Conservation (phyloP, 2,113 vertebrate genomes). For the Columba janthina region DNA sequence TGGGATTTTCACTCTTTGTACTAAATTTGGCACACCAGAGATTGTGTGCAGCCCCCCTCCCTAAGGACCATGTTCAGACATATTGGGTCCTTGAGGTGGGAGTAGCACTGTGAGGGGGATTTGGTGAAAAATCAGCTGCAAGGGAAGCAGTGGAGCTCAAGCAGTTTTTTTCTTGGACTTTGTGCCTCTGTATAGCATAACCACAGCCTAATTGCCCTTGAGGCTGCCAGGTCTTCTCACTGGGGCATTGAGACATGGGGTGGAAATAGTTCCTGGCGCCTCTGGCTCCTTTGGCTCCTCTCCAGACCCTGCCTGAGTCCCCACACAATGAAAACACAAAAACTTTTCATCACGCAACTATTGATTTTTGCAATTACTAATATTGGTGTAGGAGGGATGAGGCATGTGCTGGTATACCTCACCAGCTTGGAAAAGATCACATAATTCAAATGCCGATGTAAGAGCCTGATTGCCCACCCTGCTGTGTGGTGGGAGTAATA, state of each 20-base stretch:
- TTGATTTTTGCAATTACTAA: neutral
- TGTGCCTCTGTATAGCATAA: neutral
- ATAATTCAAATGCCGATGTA: neutral
- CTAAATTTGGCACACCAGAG: neutral
- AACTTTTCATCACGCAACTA: neutral
- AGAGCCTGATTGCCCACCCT: neutral
- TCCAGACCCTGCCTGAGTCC: neutral
- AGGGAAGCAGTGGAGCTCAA: neutral
- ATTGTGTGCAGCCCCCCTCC: neutral
- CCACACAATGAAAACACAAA: rapidly evolving
- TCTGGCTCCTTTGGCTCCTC: neutral
- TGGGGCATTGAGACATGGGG: rapidly evolving
- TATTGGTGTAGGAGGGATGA: neutral
- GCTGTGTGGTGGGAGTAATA: neutral
- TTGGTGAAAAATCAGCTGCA: neutral
- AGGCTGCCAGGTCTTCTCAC: neutral
- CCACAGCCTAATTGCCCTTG: neutral
- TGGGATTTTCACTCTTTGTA: neutral
- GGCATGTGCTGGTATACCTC: neutral
- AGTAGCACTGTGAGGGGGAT: neutral
- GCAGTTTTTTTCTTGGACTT: neutral
- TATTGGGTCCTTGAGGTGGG: neutral
- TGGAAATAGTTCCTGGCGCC: rapidly evolving
- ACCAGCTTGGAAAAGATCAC: neutral
- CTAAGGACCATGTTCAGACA: neutral